phyloP scores from a whole-genome alignment of 2,888 invertebrate species.

The Philhelius pedissequus region DNA sequence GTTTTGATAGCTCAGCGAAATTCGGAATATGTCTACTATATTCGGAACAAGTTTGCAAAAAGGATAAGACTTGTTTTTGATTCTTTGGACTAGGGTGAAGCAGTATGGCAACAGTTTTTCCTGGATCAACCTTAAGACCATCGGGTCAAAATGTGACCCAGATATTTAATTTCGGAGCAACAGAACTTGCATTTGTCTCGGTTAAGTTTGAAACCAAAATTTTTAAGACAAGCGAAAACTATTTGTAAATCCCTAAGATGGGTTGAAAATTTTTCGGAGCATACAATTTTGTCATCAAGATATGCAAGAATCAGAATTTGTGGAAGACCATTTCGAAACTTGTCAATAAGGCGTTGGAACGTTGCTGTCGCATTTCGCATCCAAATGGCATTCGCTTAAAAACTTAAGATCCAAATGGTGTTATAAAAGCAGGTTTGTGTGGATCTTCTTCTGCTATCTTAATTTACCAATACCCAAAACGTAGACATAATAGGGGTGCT shows the following conservation, averaged over 20 bases:
- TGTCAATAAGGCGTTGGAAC: background rate
- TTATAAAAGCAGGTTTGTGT: background rate
- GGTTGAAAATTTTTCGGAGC: background rate
- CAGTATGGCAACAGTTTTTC: background rate
- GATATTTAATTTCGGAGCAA: background rate
- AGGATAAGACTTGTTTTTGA: background rate
- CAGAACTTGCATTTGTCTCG: background rate
- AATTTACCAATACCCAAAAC: background rate
- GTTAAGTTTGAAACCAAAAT: background rate
- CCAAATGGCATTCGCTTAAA: background rate
- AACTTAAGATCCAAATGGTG: background rate
- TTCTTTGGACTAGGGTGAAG: background rate
- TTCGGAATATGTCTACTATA: background rate
- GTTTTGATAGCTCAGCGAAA: background rate
- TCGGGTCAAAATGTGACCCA: background rate
- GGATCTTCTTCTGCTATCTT: background rate
- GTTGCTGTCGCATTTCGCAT: background rate
- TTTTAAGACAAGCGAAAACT: background rate
- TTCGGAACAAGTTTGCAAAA: background rate
- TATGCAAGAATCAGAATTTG: background rate
- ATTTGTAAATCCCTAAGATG: background rate
- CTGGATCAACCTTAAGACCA: background rate
- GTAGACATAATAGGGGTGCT: background rate
- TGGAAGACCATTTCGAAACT: background rate
- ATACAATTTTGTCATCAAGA: background rate